Evolutionary conservation across 2,113 vertebrate genomes (phyloP), one percentile per base, ranked within the genome.

Genomic region (Trogon surrucura): DNA sequence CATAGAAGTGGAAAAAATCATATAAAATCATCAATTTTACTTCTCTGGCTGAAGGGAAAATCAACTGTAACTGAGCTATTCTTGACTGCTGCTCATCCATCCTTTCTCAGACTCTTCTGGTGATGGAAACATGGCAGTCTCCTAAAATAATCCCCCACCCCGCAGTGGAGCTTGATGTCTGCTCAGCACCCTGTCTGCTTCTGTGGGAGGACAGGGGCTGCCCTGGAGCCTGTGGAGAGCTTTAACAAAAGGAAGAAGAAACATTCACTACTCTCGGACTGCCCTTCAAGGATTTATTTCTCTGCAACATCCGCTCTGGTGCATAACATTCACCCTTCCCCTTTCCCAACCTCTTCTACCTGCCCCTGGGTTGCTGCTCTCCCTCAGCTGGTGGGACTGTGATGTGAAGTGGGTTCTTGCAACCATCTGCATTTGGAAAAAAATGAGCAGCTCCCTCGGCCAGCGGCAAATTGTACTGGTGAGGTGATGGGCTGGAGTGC

Each of bases 141-240:
- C 87, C 73, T 84, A 71, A 91, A 92, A 94, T 84, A 89, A 74
- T 74, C 34, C 13, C 41, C 47, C 2, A 0, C 53, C 56, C 69
- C 0, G 0, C 2, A 2, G 36, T 30, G 61, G 65, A 80, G 13
- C 15, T 29, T 56, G 44, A 29, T 72, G 61, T 23, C 14, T 60
- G 38, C 1, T 3, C 54, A 80, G 66, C 14, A 53, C 10, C 27
- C 58, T 1, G 4, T 85, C 54, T 1, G 3, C 47, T 53, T 57
- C 94, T 41, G 45, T 1, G 3, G 29, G n/a, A 61, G 54, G 41
- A 9, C 44, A 36, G 14, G 9, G 47, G 19, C 66, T 48, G 6
- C 21, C 34, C 45, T 16, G n/a, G 19, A 60, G 36, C 65, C 58
- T 66, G 13, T 0, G 0, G 23, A 87, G 38, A 72, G 8, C 23